Evolutionary conservation across 2,113 vertebrate species (phyloP).

Genomic region (Corythoichthys intestinalis): DNA sequence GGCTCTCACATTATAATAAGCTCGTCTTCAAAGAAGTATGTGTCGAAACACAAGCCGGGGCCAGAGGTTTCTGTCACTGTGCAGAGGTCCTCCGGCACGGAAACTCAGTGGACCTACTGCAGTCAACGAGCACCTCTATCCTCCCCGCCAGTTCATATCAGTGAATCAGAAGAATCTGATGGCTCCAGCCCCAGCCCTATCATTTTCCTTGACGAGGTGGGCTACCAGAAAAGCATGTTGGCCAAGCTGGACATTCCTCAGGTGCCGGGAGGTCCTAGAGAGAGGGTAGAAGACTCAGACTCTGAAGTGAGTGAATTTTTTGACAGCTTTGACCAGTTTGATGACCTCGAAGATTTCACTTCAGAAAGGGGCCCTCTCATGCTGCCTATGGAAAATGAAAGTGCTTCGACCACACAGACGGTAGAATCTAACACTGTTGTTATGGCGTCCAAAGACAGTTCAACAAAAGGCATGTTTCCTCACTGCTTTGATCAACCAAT

Average conservation of each 20-base stretch:
- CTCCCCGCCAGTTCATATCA: slow-evolving; percentile 72
- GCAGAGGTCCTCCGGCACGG: slow-evolving; percentile 76
- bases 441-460: slow-evolving; percentile 60
- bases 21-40: slow-evolving; percentile 69
- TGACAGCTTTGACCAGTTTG: slow-evolving; percentile 97
- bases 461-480: slow-evolving; percentile 84
- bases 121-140: slow-evolving; percentile 70
- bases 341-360: slow-evolving; percentile 80
- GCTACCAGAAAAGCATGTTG: slow-evolving; percentile 92
- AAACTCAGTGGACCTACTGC: slow-evolving; percentile 82
- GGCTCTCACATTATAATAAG: slow-evolving; percentile 74
- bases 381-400: slow-evolving; percentile 70
- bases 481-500: slow-evolving; percentile 85
- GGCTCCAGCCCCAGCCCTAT: slow-evolving; percentile 96
- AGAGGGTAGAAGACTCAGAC: slow-evolving; percentile 93
- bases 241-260: slow-evolving; percentile 93
- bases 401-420: slow-evolving; percentile 60
- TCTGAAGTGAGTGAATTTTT: slow-evolving; percentile 99
- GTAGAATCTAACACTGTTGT: slow-evolving; percentile 45
- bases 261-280: slow-evolving; percentile 85
- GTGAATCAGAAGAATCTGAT: slow-evolving; percentile 91
- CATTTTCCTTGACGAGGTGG: slow-evolving; percentile 97
- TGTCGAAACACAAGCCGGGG: slow-evolving; percentile 63
- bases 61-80: slow-evolving; percentile 72
- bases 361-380: slow-evolving; percentile 58